Conservation (phyloP, 2,888 invertebrate genomes). For the Fabriciana adippe region DNA sequence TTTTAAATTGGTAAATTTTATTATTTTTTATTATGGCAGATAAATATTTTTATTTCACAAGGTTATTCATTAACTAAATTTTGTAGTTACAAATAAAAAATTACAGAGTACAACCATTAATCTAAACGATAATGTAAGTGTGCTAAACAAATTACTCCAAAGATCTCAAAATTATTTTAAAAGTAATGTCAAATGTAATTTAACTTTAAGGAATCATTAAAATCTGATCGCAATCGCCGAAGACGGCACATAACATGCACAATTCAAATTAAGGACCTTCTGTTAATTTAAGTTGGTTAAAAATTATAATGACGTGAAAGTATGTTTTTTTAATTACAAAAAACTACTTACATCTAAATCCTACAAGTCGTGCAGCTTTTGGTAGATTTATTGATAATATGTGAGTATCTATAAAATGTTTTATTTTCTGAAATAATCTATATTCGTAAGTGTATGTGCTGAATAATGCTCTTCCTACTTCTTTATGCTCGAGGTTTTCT, state of each 20-base stretch:
- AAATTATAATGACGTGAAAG: not conserved
- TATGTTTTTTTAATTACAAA: not conserved
- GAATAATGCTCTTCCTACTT: constrained; percentile 64
- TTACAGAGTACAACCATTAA: no score
- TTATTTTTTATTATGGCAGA: no score
- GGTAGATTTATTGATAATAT: constrained; percentile 85
- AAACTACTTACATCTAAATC: constrained; percentile 81
- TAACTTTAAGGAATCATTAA: not conserved
- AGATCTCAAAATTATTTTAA: no score
- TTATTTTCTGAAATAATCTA: constrained; percentile 82
- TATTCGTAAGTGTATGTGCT: constrained; percentile 74
- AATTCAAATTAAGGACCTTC: no score
- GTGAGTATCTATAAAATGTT: constrained; percentile 83
- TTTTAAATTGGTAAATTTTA: no score
- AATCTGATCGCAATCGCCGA: not conserved
- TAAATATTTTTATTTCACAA: no score
- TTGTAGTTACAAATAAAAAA: no score
- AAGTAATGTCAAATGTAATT: no score
- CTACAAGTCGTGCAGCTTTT: constrained; percentile 84
- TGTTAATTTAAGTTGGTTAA: no score
- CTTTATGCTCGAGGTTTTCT: constrained; percentile 39
- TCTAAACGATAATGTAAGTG: no score
- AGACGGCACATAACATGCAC: not conserved
- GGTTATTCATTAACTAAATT: no score
- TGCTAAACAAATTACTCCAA: no score